These are phyloP conservation scores for Ciconia nigra DNA, from an alignment of 2,797 vertebrate genomes.

Conservation along the genomic window DNA sequence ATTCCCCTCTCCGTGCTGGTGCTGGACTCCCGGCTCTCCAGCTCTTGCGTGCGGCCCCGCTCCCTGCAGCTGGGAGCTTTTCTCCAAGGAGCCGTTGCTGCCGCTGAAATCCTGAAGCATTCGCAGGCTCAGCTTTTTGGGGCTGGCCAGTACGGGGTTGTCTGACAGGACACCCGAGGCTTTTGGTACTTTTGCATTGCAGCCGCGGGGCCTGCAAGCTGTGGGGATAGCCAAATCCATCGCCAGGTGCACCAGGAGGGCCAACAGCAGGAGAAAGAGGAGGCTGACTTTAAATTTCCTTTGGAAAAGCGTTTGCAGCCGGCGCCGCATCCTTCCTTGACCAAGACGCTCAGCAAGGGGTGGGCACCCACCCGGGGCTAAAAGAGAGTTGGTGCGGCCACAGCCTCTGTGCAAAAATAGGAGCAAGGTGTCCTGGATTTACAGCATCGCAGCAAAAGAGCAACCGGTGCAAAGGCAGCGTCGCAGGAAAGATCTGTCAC, in stretches of 20 bases:
- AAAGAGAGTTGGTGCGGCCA: not conserved
- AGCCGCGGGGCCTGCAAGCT: not conserved
- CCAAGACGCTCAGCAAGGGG: not conserved
- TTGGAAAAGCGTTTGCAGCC: constrained; percentile 26
- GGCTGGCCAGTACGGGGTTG: not conserved
- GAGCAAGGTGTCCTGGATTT: not conserved
- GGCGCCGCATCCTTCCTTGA: constrained; percentile 21
- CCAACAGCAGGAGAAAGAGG: constrained; percentile 44
- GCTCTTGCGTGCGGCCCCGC: accelerated
- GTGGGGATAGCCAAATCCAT: constrained; percentile 12
- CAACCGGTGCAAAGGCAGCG: not conserved
- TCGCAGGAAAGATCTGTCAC: not conserved
- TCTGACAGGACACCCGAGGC: not conserved
- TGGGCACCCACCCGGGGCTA: not conserved
- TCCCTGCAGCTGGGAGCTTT: not conserved
- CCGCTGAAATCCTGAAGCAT: constrained; percentile 62
- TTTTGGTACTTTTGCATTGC: not conserved
- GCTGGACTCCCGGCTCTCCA: not conserved
- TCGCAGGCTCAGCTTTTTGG: constrained; percentile 39
- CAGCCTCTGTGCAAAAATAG: not conserved
- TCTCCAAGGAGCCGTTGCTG: constrained; percentile 44
- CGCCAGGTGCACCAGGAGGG: constrained; percentile 34
- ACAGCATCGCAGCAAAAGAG: not conserved
- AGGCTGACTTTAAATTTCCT: constrained; percentile 62
- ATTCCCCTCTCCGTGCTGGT: not conserved